These are phyloP conservation scores for Philaethria dido DNA, from an alignment of 2,888 invertebrate species.

Conservation along the genomic window DNA sequence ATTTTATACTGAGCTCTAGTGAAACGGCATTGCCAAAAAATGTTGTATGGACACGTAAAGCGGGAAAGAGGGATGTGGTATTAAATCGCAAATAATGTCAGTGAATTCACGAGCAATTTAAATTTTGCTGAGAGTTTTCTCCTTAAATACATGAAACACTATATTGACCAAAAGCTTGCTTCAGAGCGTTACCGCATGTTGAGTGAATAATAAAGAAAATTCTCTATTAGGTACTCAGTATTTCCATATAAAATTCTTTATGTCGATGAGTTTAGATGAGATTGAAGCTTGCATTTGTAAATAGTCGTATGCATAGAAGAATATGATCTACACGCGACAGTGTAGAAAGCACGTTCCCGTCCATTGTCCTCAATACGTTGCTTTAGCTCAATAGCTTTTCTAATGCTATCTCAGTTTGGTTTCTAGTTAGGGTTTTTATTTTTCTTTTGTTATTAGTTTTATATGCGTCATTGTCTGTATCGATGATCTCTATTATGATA, in stretches of 20 bases:
- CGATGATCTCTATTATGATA: no score
- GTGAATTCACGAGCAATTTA: not conserved
- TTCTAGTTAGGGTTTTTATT: not conserved
- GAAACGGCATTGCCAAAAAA: not conserved
- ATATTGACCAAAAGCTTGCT: not conserved
- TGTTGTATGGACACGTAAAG: not conserved
- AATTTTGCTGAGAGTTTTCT: not conserved
- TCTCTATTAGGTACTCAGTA: slow-evolving; percentile 30
- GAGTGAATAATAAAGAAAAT: slow-evolving; percentile 6
- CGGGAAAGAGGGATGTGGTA: not conserved
- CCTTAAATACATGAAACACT: not conserved
- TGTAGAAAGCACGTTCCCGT: slow-evolving; percentile 25
- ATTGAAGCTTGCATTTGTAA: slow-evolving; percentile 42
- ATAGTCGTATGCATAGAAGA: slow-evolving; percentile 41
- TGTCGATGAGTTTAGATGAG: slow-evolving; percentile 39
- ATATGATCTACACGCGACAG: slow-evolving; percentile 34
- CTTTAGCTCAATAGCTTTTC: slow-evolving; percentile 17
- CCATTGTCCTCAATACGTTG: slow-evolving; percentile 4
- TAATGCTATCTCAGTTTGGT: slow-evolving; percentile 1
- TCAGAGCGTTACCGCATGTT: not conserved
- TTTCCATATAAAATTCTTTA: slow-evolving; percentile 41
- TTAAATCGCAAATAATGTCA: not conserved
- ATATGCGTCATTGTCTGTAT: not conserved
- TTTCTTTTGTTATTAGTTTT: not conserved
- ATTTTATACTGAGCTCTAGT: not conserved